Evolutionary conservation across 2,888 invertebrate species (phyloP).

Genomic region (Crematogaster levior): DNA sequence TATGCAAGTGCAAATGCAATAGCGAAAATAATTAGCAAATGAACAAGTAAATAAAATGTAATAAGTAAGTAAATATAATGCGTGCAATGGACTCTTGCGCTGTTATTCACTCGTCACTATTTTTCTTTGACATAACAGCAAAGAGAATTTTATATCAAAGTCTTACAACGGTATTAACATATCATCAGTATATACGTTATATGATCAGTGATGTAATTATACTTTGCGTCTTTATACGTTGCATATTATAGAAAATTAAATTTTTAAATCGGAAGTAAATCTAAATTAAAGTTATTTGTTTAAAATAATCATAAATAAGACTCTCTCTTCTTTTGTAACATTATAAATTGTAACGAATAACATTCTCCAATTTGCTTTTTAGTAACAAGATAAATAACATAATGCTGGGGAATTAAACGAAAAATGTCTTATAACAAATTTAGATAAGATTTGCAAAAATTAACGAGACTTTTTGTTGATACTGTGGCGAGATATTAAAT

Average conservation of each 20-base stretch:
- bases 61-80: background rate
- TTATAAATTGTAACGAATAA: background rate
- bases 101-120: background rate
- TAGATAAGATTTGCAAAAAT: background rate
- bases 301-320: background rate
- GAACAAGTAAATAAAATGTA: no score
- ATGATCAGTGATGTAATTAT: background rate
- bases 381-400: background rate
- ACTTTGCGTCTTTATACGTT: background rate
- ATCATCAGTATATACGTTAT: background rate
- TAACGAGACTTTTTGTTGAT: background rate
- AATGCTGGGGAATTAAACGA: background rate
- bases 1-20: background rate
- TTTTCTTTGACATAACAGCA: background rate
- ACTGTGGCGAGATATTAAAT: conserved; percentile 8
- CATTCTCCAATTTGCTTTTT: background rate
- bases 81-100: background rate
- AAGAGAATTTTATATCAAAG: background rate
- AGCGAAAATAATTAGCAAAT: background rate
- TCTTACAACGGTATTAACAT: background rate
- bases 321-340: background rate
- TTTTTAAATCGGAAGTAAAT: background rate
- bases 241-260: background rate
- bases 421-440: background rate
- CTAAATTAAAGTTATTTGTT: background rate